Base-by-base conservation (phyloP, 2,888 invertebrate species). In the Halictus quadricinctus region DNA sequence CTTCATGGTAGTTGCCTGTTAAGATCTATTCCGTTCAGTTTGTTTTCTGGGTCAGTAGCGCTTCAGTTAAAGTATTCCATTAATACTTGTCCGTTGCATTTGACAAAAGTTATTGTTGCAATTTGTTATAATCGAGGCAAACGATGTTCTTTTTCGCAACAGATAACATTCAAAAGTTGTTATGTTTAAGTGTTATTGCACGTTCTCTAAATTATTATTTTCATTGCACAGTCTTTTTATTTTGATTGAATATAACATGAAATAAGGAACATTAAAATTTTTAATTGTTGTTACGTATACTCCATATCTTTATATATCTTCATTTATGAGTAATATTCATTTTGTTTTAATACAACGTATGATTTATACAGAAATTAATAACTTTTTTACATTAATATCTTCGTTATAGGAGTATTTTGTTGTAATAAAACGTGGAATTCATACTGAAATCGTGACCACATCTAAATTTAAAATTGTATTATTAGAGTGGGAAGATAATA, bases 1-100 rank as follows among this genome's bases (percentile, higher is more conserved):
- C 69, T 82, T 60, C 36, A 70, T 60, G 54, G 54, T 43, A 21
- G 69, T 12, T 69, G 12, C 69, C 79, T 72, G 79, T 83, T 79
- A 46, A 54, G 79, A 70, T 79, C 79, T 83, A 79, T 83, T 75
- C 64, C 64, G 79, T 70, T 83, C 79, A 83, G 75, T 64, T 79
- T 79, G 75, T 29, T 84, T 79, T 84, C 84, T 84, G 66, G 84
- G 84, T 79, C 84, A 84, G 84, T 83, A 76, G 79, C 50, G 60
- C 60, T 66, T 79, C 70, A n/a, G 75, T 83, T 79, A 54, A 74
- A 60, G 43, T 58, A 73, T 60, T 66, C 12, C 43, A 58, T 69
- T 83, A 75, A 79, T 79, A 60, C 60, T 83, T 72, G 75, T 83
- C 74, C 29, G 36, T 36, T 69, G 41, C 60, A 21, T 6, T 64